Evolutionary conservation across 2,888 invertebrate genomes (phyloP).

Genomic region (Tubulanus polymorphus): DNA sequence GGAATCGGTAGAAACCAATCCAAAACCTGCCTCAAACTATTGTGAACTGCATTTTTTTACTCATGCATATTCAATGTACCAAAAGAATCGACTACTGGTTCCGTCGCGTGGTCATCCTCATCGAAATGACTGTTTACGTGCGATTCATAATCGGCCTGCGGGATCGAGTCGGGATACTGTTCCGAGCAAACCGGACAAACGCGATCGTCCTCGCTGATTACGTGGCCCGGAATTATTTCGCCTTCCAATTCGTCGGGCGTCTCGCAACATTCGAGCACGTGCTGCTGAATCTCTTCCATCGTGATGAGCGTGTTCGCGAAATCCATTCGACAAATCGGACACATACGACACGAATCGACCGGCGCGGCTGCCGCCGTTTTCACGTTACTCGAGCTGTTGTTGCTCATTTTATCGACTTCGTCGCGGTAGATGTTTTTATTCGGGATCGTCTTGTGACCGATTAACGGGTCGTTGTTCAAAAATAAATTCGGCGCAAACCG

Average conservation of each 20-base stretch:
- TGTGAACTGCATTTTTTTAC: too few species aligned
- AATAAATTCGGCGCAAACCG: too few species aligned
- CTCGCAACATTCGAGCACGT: background rate
- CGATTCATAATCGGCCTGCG: background rate
- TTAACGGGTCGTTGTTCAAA: background rate
- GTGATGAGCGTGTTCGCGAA: background rate
- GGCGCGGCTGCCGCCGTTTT: background rate
- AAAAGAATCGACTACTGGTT: too few species aligned
- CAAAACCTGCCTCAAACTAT: too few species aligned
- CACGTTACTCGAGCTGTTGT: too few species aligned
- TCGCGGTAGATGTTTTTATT: background rate
- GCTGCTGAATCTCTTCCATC: background rate
- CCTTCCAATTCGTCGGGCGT: background rate
- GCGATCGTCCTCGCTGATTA: background rate
- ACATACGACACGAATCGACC: background rate
- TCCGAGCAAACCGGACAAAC: background rate
- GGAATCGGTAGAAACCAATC: too few species aligned
- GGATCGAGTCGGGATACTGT: background rate
- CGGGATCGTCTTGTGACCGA: background rate
- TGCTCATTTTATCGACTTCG: background rate
- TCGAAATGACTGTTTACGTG: constrained; percentile 1
- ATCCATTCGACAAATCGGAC: background rate
- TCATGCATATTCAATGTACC: too few species aligned
- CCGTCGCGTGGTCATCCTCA: too few species aligned
- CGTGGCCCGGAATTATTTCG: background rate